Evolutionary conservation across 1,140 invertebrate species (phyloP).

Genomic region (Oreohelix idahoensis): DNA sequence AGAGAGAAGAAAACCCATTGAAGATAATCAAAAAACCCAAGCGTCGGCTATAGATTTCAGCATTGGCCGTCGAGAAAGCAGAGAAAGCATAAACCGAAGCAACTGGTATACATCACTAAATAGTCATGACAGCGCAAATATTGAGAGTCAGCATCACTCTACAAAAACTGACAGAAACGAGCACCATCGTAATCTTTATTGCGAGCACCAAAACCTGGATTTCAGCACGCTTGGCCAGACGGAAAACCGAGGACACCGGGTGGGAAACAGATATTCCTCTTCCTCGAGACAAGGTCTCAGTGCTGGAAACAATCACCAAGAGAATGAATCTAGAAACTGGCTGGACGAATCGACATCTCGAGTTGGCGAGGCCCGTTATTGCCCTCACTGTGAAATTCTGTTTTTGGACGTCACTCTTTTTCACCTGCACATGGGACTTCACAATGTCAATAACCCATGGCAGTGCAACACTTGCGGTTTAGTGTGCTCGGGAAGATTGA

Average conservation of each 20-base stretch:
- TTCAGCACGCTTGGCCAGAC: background rate
- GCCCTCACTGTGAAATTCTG: slow-evolving; percentile 88
- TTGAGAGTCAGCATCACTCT: background rate
- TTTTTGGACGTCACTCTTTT: slow-evolving; percentile 96
- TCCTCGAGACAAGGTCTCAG: background rate
- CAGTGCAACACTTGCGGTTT: slow-evolving; percentile 98
- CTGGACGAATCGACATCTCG: background rate
- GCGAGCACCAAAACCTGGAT: background rate
- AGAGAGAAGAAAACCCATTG: background rate
- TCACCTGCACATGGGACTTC: slow-evolving; percentile 96
- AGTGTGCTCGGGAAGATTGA: slow-evolving; percentile 92
- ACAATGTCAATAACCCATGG: slow-evolving; percentile 96
- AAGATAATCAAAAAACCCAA: background rate
- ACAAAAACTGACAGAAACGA: background rate
- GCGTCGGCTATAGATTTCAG: slow-evolving; percentile 28
- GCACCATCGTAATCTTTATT: background rate
- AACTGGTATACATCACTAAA: background rate
- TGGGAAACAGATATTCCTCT: background rate
- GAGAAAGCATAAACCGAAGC: background rate
- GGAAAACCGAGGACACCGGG: background rate
- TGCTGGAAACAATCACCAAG: background rate
- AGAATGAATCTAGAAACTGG: background rate
- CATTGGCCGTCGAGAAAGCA: background rate
- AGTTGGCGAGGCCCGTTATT: slow-evolving; percentile 43
- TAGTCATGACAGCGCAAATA: too few relatives aligned